A percentile compares a stretch with the other conserved stretches of the same genome.
phyloP scores from a whole-genome alignment of 1,140 invertebrate genomes.

The Pachyrhynchus sulphureomaculatus region DNA sequence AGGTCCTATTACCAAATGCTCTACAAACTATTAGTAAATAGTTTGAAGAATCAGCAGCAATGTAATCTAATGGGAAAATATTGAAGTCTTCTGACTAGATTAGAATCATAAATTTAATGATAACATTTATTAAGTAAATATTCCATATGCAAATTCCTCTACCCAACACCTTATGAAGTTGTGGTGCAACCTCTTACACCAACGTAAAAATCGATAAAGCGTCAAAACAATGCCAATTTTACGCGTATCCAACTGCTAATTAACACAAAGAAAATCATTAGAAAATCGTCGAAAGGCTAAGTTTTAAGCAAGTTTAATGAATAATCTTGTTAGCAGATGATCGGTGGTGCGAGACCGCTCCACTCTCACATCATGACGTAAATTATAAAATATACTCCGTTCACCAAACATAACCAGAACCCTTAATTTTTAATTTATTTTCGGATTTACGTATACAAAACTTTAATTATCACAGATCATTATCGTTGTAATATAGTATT shows the following conservation, averaged over 20 bases:
- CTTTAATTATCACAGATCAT: neutral
- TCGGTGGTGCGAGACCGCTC: slow-evolving; percentile 35
- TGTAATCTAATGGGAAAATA: too few species aligned
- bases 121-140: too few species aligned
- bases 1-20: too few species aligned
- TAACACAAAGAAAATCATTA: slow-evolving; percentile 11
- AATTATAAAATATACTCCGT: slow-evolving; percentile 9
- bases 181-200: too few species aligned
- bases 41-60: too few species aligned
- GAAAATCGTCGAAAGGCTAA: slow-evolving; percentile 3
- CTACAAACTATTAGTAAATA: too few species aligned
- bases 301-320: slow-evolving; percentile 20
- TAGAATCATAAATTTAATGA: too few species aligned
- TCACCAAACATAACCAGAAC: neutral
- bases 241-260: neutral
- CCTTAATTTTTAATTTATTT: neutral
- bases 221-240: slow-evolving; percentile 1
- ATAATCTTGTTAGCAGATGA: slow-evolving; percentile 32
- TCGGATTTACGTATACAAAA: neutral
- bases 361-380: slow-evolving; percentile 33
- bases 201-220: neutral
- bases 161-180: too few species aligned
- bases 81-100: too few species aligned
- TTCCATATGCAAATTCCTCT: too few species aligned
- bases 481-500: neutral